Conservation (phyloP, 2,888 invertebrate genomes). For the Agonum fuliginosum region DNA sequence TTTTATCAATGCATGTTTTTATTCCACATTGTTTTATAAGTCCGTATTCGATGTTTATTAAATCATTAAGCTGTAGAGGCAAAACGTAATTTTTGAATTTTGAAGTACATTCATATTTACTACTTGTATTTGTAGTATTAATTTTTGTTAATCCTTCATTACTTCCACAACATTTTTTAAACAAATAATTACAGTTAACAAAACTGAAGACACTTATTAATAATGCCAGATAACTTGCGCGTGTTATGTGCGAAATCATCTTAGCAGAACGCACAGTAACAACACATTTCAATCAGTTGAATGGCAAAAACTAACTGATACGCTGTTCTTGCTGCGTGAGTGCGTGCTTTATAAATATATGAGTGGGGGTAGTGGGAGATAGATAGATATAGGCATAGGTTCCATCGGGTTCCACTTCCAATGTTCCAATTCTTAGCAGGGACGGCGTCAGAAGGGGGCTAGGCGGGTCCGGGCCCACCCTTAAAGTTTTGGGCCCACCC, state of each 20-base stretch:
- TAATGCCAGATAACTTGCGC: background rate
- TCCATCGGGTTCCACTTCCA: no score
- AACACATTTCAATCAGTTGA: background rate
- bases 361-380: no score
- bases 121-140: background rate
- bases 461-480: no score
- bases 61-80: background rate
- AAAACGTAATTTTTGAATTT: background rate
- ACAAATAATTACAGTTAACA: background rate
- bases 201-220: background rate
- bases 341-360: no score
- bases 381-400: no score
- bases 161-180: slow-evolving; percentile 29
- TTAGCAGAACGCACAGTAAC: background rate
- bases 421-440: no score
- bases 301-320: slow-evolving; percentile 3
- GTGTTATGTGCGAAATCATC: background rate
- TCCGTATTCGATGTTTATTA: background rate
- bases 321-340: background rate
- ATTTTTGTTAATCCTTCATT: background rate
- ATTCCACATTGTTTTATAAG: background rate
- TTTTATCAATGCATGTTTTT: slow-evolving; percentile 37
- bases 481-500: no score
- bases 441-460: no score
- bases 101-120: background rate